Conservation (phyloP, 2,888 invertebrate species). For the Sinohyriopsis cumingii region DNA sequence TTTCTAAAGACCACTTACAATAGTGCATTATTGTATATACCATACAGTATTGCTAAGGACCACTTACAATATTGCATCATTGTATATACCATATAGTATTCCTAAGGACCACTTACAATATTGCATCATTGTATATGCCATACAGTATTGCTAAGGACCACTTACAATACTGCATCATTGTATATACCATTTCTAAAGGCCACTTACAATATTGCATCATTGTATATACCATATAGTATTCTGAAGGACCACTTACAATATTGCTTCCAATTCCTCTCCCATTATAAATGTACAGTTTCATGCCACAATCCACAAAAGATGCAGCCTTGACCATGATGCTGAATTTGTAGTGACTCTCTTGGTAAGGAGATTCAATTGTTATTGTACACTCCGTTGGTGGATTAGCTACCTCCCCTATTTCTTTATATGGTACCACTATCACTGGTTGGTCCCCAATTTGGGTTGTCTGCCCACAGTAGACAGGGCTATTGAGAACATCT, state of each 20-base stretch:
- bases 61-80: slow-evolving; percentile 52
- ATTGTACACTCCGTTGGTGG: slow-evolving; percentile 49
- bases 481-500: slow-evolving; percentile 42
- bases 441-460: slow-evolving; percentile 48
- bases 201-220: not conserved
- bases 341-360: slow-evolving; percentile 51
- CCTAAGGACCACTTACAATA: no score
- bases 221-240: no score
- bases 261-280: slow-evolving; percentile 40
- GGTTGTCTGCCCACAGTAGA: slow-evolving; percentile 45
- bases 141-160: no score
- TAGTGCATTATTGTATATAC: no score
- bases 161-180: no score
- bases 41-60: no score
- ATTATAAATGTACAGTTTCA: slow-evolving; percentile 49
- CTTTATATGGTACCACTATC: slow-evolving; percentile 42
- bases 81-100: no score
- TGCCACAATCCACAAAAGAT: slow-evolving; percentile 50
- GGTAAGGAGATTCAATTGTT: slow-evolving; percentile 46
- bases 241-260: slow-evolving; percentile 41
- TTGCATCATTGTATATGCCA: no score
- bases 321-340: slow-evolving; percentile 51
- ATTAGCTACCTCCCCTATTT: slow-evolving; percentile 38
- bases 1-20: no score
- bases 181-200: no score